These are phyloP conservation scores for Enteromius anoplus DNA, from an alignment of 2,797 vertebrate genomes.

Conservation along the genomic window DNA sequence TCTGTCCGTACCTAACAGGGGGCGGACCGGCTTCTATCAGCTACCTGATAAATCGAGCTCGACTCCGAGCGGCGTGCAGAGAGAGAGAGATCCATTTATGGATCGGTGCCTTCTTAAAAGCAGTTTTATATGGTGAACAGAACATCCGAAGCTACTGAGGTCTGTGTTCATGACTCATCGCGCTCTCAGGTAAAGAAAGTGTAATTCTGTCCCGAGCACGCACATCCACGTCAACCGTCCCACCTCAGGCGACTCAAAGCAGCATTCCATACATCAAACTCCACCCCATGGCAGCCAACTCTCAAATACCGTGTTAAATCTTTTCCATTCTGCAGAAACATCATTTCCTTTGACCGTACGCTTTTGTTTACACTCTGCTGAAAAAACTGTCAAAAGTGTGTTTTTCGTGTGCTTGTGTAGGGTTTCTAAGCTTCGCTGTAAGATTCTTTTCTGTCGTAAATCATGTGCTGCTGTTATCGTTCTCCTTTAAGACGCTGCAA, in stretches of 20 bases:
- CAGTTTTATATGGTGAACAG: background rate
- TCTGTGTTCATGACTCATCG: constrained; percentile 29
- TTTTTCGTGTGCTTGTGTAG: background rate
- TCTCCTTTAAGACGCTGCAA: background rate
- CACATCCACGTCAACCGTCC: constrained; percentile 36
- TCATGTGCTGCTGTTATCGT: constrained; percentile 9
- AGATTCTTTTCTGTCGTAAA: background rate
- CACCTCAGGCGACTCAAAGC: constrained; percentile 51
- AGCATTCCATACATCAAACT: constrained; percentile 51
- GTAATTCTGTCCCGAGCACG: background rate
- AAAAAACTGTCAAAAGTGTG: background rate
- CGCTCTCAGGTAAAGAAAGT: constrained; percentile 20
- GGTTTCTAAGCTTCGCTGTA: background rate
- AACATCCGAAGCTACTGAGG: constrained; percentile 34
- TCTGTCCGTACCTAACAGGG: constrained; percentile 19
- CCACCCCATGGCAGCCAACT: constrained; percentile 31
- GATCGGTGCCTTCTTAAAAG: constrained; percentile 28
- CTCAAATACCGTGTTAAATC: constrained; percentile 49
- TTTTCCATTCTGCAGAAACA: constrained; percentile 59
- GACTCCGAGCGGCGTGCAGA: background rate
- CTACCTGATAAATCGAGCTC: constrained; percentile 29
- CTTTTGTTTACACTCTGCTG: constrained; percentile 35
- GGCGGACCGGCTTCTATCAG: constrained; percentile 16
- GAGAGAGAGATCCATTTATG: constrained; percentile 22
- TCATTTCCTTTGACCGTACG: constrained; percentile 59